Evolutionary conservation across 30 jellyfish, hydroid and myxozoan genomes (phyloP).

Genomic region (Clytia hemisphaerica): DNA sequence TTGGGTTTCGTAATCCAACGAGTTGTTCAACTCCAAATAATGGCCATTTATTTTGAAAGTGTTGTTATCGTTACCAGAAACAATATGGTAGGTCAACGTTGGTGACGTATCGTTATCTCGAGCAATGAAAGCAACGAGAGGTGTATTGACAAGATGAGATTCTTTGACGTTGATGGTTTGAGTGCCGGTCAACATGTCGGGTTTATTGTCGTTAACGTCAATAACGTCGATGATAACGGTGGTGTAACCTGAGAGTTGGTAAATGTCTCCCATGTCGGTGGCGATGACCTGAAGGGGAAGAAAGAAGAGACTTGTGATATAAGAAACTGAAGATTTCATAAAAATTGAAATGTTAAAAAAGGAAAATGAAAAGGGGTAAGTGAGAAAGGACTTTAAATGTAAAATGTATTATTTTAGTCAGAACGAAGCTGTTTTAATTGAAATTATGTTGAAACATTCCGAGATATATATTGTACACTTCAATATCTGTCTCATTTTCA

Average conservation of each 20-base stretch:
- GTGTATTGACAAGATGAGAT: constrained; percentile 38
- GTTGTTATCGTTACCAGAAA: constrained; percentile 14
- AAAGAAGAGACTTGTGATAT: too few species aligned
- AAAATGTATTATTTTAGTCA: too few species aligned
- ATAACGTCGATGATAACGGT: constrained; percentile 39
- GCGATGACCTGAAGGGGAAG: constrained; percentile 77
- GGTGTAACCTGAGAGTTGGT: constrained; percentile 42
- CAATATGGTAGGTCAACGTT: not conserved
- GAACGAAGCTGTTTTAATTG: too few species aligned
- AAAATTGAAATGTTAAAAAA: too few species aligned
- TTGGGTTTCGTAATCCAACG: constrained; percentile 49
- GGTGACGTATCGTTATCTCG: constrained; percentile 43
- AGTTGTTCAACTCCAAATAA: constrained; percentile 21
- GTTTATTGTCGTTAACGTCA: constrained; percentile 56
- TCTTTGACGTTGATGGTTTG: constrained; percentile 45
- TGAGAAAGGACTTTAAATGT: too few species aligned
- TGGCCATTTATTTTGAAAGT: constrained; percentile 8
- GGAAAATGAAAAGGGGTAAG: too few species aligned
- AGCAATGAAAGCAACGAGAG: constrained; percentile 7
- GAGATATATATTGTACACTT: too few species aligned
- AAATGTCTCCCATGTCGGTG: constrained; percentile 58
- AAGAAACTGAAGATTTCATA: too few species aligned
- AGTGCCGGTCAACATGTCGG: constrained; percentile 32
- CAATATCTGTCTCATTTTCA: too few species aligned
- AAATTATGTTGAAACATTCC: too few species aligned